Base-by-base conservation (phyloP, 2,888 invertebrate genomes). In the Synanthedon andrenaeformis region DNA sequence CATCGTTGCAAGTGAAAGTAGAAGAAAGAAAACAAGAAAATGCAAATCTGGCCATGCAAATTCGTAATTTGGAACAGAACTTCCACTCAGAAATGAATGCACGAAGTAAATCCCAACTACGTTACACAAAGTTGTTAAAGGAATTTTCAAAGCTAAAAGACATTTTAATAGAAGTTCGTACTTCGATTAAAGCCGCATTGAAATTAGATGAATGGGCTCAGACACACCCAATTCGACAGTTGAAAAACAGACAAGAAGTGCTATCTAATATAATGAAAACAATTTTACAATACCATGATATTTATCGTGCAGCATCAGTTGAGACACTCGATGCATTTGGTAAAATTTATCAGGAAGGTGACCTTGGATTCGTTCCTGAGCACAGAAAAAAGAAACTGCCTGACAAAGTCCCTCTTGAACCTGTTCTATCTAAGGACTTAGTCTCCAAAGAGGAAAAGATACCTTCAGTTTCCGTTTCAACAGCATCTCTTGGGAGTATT, bases 281-380 rank as follows among this genome's bases (percentile, higher is more conserved):
- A 52, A 70, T 91, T 45, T 74, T 77, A 14, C 79, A 85, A 55
- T 82, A 79, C 56, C 79, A 76, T 14, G 87, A 86, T 52, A 67
- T 82, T 13, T 72, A 82, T 58, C 72, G 70, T 19, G 69, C 79
- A 3, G 83, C 80, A 56, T 86, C 87, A 12, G 62, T 72, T 55
- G 79, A 79, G 23, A 85, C 90, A 50, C 66, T 85, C 45, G 84
- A 85, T 28, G 90, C 90, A 0, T 66, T 89, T 28, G 82, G 78
- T 1, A 87, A 86, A 45, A 78, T 91, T 19, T 92, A 93, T 61
- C 79, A 86, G 52, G 89, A 89, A 59, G 92, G 92, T 11, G 91
- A 91, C 69, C 87, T 92, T 56, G 92, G 92, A 8, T 91, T 92
- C 59, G 79, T 92, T 57, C 92, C 91, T 0, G 90, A 90, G 63